A percentile compares a stretch with the other conserved stretches of the same genome.
Evolutionary conservation across 2,113 vertebrate species (phyloP).

Genomic region (Podocnemis expansa): DNA sequence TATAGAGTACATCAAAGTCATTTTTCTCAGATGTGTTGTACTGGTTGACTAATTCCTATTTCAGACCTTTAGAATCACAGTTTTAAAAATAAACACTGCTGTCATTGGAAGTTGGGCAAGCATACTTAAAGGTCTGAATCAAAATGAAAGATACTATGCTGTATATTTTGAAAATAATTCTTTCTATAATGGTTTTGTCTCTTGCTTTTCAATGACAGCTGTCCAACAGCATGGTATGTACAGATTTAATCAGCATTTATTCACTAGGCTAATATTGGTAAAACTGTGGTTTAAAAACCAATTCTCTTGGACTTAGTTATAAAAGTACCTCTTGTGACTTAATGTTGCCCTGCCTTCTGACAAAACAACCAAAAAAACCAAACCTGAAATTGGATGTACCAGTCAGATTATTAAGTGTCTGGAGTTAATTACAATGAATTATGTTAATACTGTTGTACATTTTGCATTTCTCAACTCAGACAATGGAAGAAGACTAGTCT

Average conservation of each 20-base stretch:
- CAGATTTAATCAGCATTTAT: not conserved
- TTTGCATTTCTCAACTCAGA: no score
- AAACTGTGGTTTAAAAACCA: not conserved
- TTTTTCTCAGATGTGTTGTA: not conserved
- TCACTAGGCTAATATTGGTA: not conserved
- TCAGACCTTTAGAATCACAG: not conserved
- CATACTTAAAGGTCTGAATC: not conserved
- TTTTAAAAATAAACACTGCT: not conserved
- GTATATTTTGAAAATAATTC: not conserved
- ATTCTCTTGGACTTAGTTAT: not conserved
- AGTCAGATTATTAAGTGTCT: no score
- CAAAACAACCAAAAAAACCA: no score
- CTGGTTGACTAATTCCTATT: not conserved
- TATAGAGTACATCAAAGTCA: not conserved
- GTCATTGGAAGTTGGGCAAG: not conserved
- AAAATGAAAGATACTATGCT: not conserved
- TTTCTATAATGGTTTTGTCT: not conserved
- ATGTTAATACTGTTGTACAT: no score
- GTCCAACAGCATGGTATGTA: not conserved
- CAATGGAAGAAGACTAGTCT: no score
- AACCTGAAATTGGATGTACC: no score
- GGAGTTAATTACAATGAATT: no score
- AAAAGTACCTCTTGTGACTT: not conserved
- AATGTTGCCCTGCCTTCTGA: no score
- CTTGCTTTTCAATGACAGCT: not conserved